phyloP scores from a whole-genome alignment of 1,140 invertebrate genomes.

The Ceratosolen fusciceps region DNA sequence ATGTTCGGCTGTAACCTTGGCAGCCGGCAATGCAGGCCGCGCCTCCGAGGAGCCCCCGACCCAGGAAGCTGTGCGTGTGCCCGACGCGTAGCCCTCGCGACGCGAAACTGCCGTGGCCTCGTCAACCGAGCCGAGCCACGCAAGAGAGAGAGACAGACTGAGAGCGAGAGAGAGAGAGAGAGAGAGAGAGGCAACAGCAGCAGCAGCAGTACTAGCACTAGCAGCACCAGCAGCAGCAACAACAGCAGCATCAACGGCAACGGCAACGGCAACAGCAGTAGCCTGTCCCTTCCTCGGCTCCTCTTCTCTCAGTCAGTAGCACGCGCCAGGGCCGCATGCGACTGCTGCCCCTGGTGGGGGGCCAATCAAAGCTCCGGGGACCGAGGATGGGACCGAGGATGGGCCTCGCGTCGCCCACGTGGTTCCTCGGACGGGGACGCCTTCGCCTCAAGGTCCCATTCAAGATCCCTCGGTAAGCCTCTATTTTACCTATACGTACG shows the following conservation, averaged over 20 bases:
- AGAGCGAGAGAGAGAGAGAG: neutral
- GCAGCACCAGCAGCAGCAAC: too few relatives aligned
- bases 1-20: neutral
- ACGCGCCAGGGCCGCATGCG: neutral
- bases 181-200: too few relatives aligned
- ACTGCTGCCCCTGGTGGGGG: neutral
- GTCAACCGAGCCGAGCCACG: neutral
- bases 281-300: neutral
- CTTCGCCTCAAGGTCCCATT: too few relatives aligned
- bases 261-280: too few relatives aligned
- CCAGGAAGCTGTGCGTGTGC: neutral
- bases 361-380: neutral
- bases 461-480: too few relatives aligned
- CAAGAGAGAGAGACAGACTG: neutral
- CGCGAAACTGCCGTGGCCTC: slow-evolving; percentile 5
- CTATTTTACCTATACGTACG: too few relatives aligned
- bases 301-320: neutral
- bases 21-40: neutral
- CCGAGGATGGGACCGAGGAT: neutral
- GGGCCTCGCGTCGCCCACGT: too few relatives aligned
- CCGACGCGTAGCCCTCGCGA: neutral
- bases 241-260: too few relatives aligned
- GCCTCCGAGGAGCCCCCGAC: neutral
- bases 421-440: too few relatives aligned
- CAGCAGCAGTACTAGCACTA: too few relatives aligned